Evolutionary conservation across 2,797 vertebrate species (phyloP).

Genomic region (Oreortyx pictus): DNA sequence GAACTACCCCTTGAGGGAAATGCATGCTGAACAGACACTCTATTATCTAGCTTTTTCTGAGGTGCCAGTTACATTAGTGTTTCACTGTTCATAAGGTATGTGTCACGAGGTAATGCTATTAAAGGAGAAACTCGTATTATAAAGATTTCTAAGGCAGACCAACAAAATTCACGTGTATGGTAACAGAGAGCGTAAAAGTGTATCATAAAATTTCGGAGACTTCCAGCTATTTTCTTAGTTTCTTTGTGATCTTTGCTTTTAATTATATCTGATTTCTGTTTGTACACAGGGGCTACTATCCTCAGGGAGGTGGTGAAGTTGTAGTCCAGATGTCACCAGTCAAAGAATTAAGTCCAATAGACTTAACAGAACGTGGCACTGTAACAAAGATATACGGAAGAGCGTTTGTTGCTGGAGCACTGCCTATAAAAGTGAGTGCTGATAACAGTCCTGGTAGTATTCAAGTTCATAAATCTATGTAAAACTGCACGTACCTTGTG

Average conservation of each 20-base stretch:
- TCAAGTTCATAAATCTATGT: not conserved
- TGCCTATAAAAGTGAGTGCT: constrained; percentile 90
- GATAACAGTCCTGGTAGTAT: not conserved
- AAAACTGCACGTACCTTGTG: not conserved
- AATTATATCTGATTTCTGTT: not conserved
- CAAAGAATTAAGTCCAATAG: constrained; percentile 88
- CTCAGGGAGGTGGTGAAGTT: constrained; percentile 94
- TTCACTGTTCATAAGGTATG: not conserved
- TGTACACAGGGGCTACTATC: constrained; percentile 91
- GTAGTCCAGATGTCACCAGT: constrained; percentile 87
- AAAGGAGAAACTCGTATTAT: not conserved
- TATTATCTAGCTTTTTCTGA: not conserved
- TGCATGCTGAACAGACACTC: not conserved
- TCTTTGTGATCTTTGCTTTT: not conserved
- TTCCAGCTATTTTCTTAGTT: not conserved
- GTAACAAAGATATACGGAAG: constrained; percentile 95
- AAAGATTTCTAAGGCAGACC: not conserved
- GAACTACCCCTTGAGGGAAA: not conserved
- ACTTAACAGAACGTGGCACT: constrained; percentile 89
- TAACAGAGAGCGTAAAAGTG: not conserved
- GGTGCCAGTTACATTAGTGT: not conserved
- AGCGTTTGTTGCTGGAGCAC: constrained; percentile 92
- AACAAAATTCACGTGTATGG: not conserved
- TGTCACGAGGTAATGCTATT: not conserved
- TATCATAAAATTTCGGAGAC: not conserved